These are phyloP conservation scores for Coreius guichenoti DNA, from an alignment of 2,797 vertebrate species.

Conservation along the genomic window DNA sequence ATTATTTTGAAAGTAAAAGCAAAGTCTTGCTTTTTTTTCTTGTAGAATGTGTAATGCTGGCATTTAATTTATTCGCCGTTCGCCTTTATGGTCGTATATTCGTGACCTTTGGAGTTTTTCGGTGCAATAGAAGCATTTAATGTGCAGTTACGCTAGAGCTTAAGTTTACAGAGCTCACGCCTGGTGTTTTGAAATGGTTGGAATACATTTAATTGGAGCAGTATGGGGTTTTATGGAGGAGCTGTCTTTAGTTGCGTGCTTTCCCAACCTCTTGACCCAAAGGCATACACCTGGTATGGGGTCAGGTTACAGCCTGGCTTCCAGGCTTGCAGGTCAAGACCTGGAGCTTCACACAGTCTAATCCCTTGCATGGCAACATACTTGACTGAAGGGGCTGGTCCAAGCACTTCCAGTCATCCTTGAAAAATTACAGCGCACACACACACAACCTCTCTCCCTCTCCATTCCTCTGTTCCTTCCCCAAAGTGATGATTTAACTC, in stretches of 20 bases:
- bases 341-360: slow-evolving; percentile 84
- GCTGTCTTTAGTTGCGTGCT: slow-evolving; percentile 78
- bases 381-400: slow-evolving; percentile 75
- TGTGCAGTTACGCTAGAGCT: slow-evolving; percentile 48
- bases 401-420: slow-evolving; percentile 67
- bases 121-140: slow-evolving; percentile 55
- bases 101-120: slow-evolving; percentile 58
- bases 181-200: slow-evolving; percentile 62
- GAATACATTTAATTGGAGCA: slow-evolving; percentile 79
- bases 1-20: slow-evolving; percentile 87
- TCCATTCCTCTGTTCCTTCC: slow-evolving; percentile 49
- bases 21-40: slow-evolving; percentile 74
- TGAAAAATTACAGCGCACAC: slow-evolving; percentile 68
- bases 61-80: slow-evolving; percentile 78
- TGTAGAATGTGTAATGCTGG: slow-evolving; percentile 73
- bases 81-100: slow-evolving; percentile 70
- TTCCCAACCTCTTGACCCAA: slow-evolving; percentile 87
- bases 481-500: slow-evolving; percentile 80
- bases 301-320: slow-evolving; percentile 91
- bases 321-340: slow-evolving; percentile 88
- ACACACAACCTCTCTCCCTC: slow-evolving; percentile 41
- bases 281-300: slow-evolving; percentile 96
- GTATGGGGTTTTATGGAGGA: slow-evolving; percentile 79
- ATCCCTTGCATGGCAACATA: slow-evolving; percentile 84
- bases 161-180: slow-evolving; percentile 18